phyloP scores from a whole-genome alignment of 2,797 vertebrate genomes.

The Salarias fasciatus region DNA sequence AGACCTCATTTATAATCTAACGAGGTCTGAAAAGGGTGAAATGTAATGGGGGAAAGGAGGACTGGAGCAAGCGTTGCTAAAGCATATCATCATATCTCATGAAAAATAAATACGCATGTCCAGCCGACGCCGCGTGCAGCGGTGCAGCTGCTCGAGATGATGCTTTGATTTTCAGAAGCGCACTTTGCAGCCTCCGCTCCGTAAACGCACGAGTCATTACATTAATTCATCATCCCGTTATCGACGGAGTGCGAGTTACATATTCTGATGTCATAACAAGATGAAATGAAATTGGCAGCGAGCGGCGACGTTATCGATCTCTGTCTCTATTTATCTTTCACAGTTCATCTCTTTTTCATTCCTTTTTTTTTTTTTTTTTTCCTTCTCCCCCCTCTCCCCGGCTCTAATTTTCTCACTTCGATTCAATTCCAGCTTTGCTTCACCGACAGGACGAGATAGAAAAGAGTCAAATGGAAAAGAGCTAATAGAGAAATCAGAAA shows the following conservation, averaged over 20 bases:
- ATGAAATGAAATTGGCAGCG: conserved; percentile 39
- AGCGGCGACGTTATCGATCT: conserved; percentile 26
- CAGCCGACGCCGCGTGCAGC: too few species aligned
- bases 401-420: conserved; percentile 13
- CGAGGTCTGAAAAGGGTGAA: too few species aligned
- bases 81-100: too few species aligned
- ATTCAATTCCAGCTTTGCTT: background rate
- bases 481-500: background rate
- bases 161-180: too few species aligned
- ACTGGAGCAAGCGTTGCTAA: too few species aligned
- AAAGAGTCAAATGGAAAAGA: background rate
- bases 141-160: too few species aligned
- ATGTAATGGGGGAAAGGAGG: too few species aligned
- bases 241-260: background rate
- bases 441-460: conserved; percentile 2
- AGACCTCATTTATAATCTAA: too few species aligned
- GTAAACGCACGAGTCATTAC: background rate
- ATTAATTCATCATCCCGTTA: conserved; percentile 12
- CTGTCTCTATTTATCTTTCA: conserved; percentile 33
- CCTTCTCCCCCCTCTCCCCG: background rate
- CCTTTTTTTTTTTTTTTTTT: background rate
- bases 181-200: background rate
- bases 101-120: too few species aligned
- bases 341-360: conserved; percentile 8
- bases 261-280: conserved; percentile 34